phyloP scores from a whole-genome alignment of 2,113 vertebrate genomes.

The Macquaria australasica region DNA sequence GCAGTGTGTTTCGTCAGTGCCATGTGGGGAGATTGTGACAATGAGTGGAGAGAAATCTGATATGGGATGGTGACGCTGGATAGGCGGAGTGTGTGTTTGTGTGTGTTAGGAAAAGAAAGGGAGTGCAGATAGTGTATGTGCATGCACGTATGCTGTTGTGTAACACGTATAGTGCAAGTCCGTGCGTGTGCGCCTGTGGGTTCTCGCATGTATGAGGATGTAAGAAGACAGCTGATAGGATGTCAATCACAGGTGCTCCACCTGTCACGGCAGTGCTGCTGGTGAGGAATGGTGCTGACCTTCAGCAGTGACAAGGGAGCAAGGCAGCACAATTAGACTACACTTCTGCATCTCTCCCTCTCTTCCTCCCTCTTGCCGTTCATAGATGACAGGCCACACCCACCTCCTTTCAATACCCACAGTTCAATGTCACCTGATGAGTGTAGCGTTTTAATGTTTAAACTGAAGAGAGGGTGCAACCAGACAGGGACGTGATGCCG shows the following conservation, averaged over 20 bases:
- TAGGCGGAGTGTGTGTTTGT: background rate
- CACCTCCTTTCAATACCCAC: slow-evolving; percentile 3
- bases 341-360: slow-evolving; percentile 23
- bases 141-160: background rate
- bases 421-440: slow-evolving; percentile 33
- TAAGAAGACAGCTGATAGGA: slow-evolving; percentile 60
- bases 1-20: slow-evolving; percentile 20
- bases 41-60: slow-evolving; percentile 14
- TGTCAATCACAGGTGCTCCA: slow-evolving; percentile 64
- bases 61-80: background rate
- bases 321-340: slow-evolving; percentile 57
- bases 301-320: slow-evolving; percentile 63
- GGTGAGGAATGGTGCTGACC: slow-evolving; percentile 69
- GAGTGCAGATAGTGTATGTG: background rate
- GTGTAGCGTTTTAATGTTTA: background rate
- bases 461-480: background rate
- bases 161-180: background rate
- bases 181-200: background rate
- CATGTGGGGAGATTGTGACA: background rate
- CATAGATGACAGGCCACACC: slow-evolving; percentile 9
- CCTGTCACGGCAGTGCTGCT: slow-evolving; percentile 40
- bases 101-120: background rate
- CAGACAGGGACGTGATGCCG: background rate
- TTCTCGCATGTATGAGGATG: slow-evolving; percentile 18
- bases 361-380: slow-evolving; percentile 11